phyloP scores from a whole-genome alignment of 2,797 vertebrate species.

The Gorsachius magnificus region DNA sequence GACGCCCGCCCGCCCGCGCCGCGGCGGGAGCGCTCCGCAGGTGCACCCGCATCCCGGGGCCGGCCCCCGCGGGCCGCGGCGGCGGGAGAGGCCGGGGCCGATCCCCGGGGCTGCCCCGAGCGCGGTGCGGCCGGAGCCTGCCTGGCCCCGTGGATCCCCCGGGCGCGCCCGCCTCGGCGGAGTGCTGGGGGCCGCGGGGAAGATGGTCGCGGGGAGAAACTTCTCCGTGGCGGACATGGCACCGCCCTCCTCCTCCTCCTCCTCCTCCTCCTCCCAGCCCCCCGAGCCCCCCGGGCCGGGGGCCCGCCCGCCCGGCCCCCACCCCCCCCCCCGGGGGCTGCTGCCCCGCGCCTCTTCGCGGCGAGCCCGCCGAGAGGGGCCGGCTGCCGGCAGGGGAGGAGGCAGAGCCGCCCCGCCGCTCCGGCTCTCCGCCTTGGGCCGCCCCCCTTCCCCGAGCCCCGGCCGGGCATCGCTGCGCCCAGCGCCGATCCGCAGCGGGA shows the following conservation, averaged over 20 bases:
- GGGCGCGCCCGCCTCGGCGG: not conserved
- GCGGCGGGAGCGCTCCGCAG: not conserved
- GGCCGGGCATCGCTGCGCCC: not conserved
- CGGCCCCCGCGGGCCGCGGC: not conserved
- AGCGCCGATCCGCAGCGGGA: not conserved
- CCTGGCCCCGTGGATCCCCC: not conserved
- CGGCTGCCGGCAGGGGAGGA: not conserved
- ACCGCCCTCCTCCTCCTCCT: not conserved
- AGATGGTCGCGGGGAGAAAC: constrained; percentile 18
- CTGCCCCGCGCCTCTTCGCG: not conserved
- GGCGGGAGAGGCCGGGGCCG: not conserved
- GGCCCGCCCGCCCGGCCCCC: not conserved
- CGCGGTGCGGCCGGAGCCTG: not conserved
- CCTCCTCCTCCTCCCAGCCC: not conserved
- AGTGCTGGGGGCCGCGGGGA: not conserved
- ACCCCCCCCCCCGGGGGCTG: not conserved
- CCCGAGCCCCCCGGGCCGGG: no score
- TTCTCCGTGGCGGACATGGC: not conserved
- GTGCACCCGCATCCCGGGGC: not conserved
- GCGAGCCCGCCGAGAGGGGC: not conserved
- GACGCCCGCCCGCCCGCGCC: no score
- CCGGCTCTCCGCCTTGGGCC: not conserved
- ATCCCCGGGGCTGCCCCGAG: not conserved
- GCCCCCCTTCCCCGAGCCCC: not conserved
- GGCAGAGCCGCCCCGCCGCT: not conserved